A percentile compares a stretch with the other conserved stretches of the same genome.
Evolutionary conservation across 2,888 invertebrate genomes (phyloP).

Genomic region (Acleris laterana): DNA sequence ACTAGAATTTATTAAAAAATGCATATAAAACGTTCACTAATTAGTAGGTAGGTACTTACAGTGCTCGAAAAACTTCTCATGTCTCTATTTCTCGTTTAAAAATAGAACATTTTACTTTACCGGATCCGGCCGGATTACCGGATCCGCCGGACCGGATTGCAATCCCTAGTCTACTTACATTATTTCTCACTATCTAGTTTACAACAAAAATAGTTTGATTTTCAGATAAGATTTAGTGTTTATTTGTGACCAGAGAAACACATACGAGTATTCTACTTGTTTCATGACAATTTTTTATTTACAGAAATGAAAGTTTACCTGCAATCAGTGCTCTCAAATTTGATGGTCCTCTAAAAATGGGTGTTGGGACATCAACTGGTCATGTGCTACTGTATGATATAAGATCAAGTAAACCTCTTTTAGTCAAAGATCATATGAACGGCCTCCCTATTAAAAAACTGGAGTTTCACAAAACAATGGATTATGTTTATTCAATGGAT

Average conservation of each 20-base stretch:
- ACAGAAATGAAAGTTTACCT: slow-evolving; percentile 87
- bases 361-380: slow-evolving; percentile 96
- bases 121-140: no score
- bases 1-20: no score
- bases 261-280: neutral
- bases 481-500: slow-evolving; percentile 95
- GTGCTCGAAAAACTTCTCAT: no score
- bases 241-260: neutral
- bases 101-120: no score
- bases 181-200: no score
- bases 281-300: slow-evolving; percentile 43
- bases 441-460: slow-evolving; percentile 95
- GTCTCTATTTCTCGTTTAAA: no score
- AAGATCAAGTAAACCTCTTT: slow-evolving; percentile 93
- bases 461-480: slow-evolving; percentile 91
- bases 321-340: slow-evolving; percentile 91
- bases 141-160: no score
- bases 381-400: slow-evolving; percentile 98
- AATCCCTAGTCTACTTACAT: no score
- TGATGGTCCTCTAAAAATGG: slow-evolving; percentile 90
- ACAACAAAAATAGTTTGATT: no score
- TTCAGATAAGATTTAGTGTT: no score
- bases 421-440: slow-evolving; percentile 97
- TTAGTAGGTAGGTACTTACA: no score
- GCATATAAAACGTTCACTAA: no score